phyloP scores from a whole-genome alignment of 2,113 vertebrate species.

The Brachirus orientalis region DNA sequence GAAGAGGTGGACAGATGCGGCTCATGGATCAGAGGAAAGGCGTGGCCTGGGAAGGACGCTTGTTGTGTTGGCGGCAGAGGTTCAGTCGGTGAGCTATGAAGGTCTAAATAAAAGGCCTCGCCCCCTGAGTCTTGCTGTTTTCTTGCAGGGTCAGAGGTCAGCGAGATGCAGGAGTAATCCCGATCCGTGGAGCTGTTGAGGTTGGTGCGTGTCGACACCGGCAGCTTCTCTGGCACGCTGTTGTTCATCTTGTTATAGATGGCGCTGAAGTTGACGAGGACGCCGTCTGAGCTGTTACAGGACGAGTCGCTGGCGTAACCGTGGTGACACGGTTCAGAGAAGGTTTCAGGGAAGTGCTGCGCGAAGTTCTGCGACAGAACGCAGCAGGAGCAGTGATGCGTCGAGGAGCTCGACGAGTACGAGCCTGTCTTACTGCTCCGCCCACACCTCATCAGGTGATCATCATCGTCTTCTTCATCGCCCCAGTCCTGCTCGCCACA shows the following conservation, averaged over 20 bases:
- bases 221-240: slow-evolving; percentile 80
- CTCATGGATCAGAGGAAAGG: slow-evolving; percentile 79
- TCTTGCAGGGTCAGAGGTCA: slow-evolving; percentile 79
- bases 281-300: slow-evolving; percentile 94
- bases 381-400: slow-evolving; percentile 83
- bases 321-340: slow-evolving; percentile 85
- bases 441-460: slow-evolving; percentile 78
- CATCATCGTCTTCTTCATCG: slow-evolving; percentile 80
- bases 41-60: slow-evolving; percentile 60
- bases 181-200: slow-evolving; percentile 87
- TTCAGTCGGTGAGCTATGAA: slow-evolving; percentile 91
- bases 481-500: slow-evolving; percentile 91
- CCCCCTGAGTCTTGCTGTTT: slow-evolving; percentile 9
- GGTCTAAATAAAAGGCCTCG: slow-evolving; percentile 93
- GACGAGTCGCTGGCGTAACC: slow-evolving; percentile 94
- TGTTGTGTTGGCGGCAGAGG: slow-evolving; percentile 72
- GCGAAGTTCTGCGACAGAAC: slow-evolving; percentile 84
- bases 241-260: slow-evolving; percentile 94
- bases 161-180: slow-evolving; percentile 83
- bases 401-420: slow-evolving; percentile 78
- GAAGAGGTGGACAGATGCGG: slow-evolving; percentile 83
- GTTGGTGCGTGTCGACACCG: slow-evolving; percentile 69
- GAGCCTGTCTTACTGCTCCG: slow-evolving; percentile 78
- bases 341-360: slow-evolving; percentile 72
- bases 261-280: slow-evolving; percentile 95